Conservation (phyloP, 2,797 vertebrate genomes). For the Sebastes oblongus region DNA sequence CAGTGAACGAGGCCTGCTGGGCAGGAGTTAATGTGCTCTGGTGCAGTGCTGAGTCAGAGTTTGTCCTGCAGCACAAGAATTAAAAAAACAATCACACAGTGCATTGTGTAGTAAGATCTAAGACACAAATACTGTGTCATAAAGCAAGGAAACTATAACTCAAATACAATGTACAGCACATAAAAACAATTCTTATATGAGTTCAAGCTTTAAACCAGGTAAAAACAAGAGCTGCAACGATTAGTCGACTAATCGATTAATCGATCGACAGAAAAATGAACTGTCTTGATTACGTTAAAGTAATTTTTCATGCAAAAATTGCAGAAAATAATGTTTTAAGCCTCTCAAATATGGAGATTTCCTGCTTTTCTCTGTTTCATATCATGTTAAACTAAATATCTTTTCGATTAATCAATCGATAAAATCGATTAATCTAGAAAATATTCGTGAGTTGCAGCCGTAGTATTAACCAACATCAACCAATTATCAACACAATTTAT, state of each 20-base stretch:
- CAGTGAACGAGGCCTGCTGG: slow-evolving; percentile 85
- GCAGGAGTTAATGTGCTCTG: slow-evolving; percentile 91
- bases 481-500: neutral
- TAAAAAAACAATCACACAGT: neutral
- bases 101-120: neutral
- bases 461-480: neutral
- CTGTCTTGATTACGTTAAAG: too few species aligned
- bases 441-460: neutral
- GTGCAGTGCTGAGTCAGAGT: slow-evolving; percentile 94
- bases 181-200: neutral
- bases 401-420: neutral
- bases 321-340: too few species aligned
- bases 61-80: slow-evolving; percentile 82
- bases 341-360: too few species aligned
- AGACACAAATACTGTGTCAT: neutral
- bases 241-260: neutral
- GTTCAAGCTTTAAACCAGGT: neutral
- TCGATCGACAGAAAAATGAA: too few species aligned
- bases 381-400: too few species aligned
- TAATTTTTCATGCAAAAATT: too few species aligned
- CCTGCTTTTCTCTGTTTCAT: too few species aligned
- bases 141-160: neutral
- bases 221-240: neutral
- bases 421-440: neutral
- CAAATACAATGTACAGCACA: neutral